phyloP scores from a whole-genome alignment of 2,797 vertebrate species.

The Melanotaenia parkinsoni region DNA sequence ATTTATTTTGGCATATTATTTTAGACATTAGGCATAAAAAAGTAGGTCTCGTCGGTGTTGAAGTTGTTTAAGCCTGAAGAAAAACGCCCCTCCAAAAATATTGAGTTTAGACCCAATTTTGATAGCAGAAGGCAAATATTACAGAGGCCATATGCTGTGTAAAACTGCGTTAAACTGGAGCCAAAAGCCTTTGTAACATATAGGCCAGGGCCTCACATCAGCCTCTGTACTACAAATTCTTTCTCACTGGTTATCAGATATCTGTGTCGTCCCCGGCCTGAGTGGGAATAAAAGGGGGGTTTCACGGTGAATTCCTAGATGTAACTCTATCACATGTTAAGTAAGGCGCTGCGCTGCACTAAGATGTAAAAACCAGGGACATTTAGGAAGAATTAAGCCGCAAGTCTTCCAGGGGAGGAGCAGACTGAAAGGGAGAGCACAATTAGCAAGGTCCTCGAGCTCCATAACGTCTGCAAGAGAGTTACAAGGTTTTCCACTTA shows the following conservation, averaged over 20 bases:
- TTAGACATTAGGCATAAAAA: too few relatives aligned
- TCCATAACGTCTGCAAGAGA: slow-evolving; percentile 52
- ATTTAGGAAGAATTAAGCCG: slow-evolving; percentile 82
- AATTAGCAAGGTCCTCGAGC: slow-evolving; percentile 67
- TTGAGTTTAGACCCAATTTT: neutral
- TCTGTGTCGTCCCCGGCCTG: slow-evolving; percentile 69
- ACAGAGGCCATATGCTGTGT: neutral
- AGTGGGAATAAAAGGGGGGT: slow-evolving; percentile 81
- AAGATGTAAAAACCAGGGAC: slow-evolving; percentile 79
- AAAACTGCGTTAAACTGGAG: slow-evolving; percentile 29
- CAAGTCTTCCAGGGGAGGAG: slow-evolving; percentile 65
- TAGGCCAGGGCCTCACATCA: slow-evolving; percentile 72
- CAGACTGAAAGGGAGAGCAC: slow-evolving; percentile 65
- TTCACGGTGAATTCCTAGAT: slow-evolving; percentile 80
- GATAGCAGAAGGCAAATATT: too few relatives aligned
- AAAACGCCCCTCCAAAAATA: neutral
- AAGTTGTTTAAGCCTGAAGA: neutral
- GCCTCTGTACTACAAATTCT: slow-evolving; percentile 77
- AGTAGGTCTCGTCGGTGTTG: too few relatives aligned
- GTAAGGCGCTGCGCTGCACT: slow-evolving; percentile 70
- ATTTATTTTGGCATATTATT: too few relatives aligned
- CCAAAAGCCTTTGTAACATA: slow-evolving; percentile 66
- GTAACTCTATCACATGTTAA: slow-evolving; percentile 83
- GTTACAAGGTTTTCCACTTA: slow-evolving; percentile 64
- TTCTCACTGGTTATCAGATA: slow-evolving; percentile 82